These are phyloP conservation scores for Fistularia commersonii DNA, from an alignment of 2,797 vertebrate species.

Conservation along the genomic window DNA sequence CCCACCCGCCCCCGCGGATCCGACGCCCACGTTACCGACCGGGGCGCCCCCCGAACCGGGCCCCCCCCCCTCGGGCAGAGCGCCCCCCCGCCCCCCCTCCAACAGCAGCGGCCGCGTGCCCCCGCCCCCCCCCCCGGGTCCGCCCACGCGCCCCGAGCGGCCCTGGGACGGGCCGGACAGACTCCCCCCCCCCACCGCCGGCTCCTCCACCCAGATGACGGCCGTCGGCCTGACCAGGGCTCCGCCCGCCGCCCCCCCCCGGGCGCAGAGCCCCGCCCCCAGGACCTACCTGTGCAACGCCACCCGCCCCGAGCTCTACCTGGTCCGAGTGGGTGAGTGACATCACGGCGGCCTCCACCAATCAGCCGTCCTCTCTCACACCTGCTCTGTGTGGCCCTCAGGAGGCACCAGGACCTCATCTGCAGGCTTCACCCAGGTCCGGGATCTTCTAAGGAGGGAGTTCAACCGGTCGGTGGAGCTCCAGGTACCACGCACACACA, in stretches of 20 bases:
- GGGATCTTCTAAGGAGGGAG: constrained; percentile 82
- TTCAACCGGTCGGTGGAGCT: constrained; percentile 90
- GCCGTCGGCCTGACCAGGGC: constrained; percentile 59
- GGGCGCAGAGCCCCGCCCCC: constrained; percentile 67
- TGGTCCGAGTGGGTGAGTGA: constrained; percentile 87
- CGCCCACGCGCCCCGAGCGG: constrained; percentile 30
- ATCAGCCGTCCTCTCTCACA: background rate
- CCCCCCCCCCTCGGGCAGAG: constrained; percentile 16
- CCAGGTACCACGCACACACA: constrained; percentile 86
- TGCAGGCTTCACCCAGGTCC: constrained; percentile 82
- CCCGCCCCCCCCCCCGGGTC: constrained; percentile 30
- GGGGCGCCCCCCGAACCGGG: too few species aligned
- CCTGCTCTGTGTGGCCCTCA: constrained; percentile 43
- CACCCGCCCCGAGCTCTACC: constrained; percentile 83
- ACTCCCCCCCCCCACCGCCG: constrained; percentile 29
- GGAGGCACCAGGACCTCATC: constrained; percentile 82
- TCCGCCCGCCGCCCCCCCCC: constrained; percentile 60
- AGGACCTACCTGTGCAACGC: constrained; percentile 88
- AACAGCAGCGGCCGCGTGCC: constrained; percentile 38
- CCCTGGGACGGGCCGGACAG: constrained; percentile 36
- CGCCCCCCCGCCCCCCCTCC: constrained; percentile 15
- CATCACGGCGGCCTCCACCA: background rate
- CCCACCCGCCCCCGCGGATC: constrained; percentile 27
- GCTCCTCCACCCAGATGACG: constrained; percentile 43
- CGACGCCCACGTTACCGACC: too few species aligned